phyloP scores from a whole-genome alignment of 2,888 invertebrate genomes.

The Hermaeophaga mercurialis region DNA sequence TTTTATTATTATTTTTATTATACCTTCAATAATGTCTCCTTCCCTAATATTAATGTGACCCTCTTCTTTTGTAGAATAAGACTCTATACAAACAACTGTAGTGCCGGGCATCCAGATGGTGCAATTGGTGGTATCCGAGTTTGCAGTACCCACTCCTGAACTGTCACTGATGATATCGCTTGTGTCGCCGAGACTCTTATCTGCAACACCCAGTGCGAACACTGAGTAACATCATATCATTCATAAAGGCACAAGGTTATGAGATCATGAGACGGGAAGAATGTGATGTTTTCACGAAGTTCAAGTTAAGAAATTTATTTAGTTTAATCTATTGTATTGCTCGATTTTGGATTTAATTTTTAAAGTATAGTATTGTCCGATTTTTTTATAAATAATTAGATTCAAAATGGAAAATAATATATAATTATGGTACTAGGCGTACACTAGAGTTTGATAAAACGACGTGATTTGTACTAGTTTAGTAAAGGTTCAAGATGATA shows the following conservation, averaged over 20 bases:
- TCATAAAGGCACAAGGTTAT: slow-evolving; percentile 32
- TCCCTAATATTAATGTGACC: slow-evolving; percentile 83
- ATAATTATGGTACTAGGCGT: too few species aligned
- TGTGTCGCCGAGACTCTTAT: slow-evolving; percentile 88
- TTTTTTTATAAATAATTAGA: too few species aligned
- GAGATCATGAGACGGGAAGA: slow-evolving; percentile 37
- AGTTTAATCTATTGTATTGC: too few species aligned
- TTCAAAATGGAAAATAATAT: too few species aligned
- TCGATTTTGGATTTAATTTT: too few species aligned
- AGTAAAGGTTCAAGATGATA: too few species aligned
- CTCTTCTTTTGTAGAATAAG: slow-evolving; percentile 73
- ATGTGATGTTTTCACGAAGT: too few species aligned
- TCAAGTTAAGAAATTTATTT: too few species aligned
- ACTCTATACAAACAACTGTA: slow-evolving; percentile 84
- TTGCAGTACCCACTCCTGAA: slow-evolving; percentile 88
- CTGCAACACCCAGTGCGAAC: slow-evolving; percentile 65
- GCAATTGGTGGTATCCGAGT: slow-evolving; percentile 81
- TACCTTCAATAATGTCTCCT: slow-evolving; percentile 92
- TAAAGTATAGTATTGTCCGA: too few species aligned
- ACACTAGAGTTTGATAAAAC: too few species aligned
- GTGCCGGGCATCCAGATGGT: slow-evolving; percentile 73
- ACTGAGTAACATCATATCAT: slow-evolving; percentile 47
- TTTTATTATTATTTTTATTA: slow-evolving; percentile 3
- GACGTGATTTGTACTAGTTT: too few species aligned
- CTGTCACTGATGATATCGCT: slow-evolving; percentile 93